Percentiles rank a stretch among this genome's conserved stretches.
Evolutionary conservation across 2,113 vertebrate genomes (phyloP).

Genomic region (Pycnonotus jocosus): DNA sequence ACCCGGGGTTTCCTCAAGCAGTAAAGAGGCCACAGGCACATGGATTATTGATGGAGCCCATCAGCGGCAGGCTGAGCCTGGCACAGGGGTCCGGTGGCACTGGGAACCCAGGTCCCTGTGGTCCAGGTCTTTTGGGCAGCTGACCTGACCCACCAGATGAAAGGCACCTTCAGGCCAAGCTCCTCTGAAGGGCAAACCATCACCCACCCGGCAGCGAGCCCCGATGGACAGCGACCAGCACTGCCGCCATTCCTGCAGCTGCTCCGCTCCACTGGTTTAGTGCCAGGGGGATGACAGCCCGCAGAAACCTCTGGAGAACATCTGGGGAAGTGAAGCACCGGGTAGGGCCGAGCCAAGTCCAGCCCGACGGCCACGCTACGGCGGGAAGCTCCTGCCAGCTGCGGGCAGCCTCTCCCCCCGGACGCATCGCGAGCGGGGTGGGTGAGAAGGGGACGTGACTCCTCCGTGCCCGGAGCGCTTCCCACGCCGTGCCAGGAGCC

Average conservation of each 20-base stretch:
- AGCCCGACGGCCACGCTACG: accelerated
- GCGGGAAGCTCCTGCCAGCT: not conserved
- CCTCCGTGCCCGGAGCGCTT: accelerated
- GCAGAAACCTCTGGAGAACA: not conserved
- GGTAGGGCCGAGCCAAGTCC: not conserved
- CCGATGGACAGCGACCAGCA: not conserved
- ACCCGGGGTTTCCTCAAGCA: not conserved
- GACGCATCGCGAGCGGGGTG: not conserved
- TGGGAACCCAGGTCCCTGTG: accelerated
- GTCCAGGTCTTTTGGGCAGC: not conserved
- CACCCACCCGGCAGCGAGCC: not conserved
- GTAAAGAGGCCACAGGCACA: not conserved
- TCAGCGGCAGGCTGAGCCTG: accelerated
- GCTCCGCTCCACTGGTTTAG: not conserved
- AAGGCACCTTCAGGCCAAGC: not conserved
- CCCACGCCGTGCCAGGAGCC: not conserved
- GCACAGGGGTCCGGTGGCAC: accelerated
- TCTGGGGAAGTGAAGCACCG: not conserved
- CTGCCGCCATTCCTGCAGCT: not conserved
- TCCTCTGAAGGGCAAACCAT: not conserved
- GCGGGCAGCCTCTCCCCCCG: not conserved
- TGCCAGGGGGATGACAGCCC: not conserved
- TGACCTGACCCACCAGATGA: not conserved
- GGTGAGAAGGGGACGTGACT: not conserved
- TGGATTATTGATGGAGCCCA: not conserved